Evolutionary conservation across 2,797 vertebrate species (phyloP).

Genomic region (Anisognathus igniventris): DNA sequence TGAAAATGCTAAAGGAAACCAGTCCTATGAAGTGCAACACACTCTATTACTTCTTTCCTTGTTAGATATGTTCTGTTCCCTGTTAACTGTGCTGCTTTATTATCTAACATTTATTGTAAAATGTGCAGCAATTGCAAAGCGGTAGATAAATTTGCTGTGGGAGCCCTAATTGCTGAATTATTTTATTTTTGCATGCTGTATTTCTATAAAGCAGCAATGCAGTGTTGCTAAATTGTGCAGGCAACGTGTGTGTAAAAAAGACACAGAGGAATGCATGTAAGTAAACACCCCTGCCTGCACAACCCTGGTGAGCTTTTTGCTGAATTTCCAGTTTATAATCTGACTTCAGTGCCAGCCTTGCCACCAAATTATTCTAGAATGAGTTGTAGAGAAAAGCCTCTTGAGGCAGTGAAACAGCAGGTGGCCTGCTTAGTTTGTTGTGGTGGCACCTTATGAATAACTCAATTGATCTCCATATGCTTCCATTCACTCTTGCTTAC

Average conservation of each 20-base stretch:
- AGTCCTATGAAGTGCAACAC: background rate
- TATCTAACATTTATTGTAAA: background rate
- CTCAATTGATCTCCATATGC: constrained; percentile 60
- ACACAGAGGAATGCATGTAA: background rate
- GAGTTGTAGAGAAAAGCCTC: constrained; percentile 19
- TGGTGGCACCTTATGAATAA: constrained; percentile 52
- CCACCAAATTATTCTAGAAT: constrained; percentile 57
- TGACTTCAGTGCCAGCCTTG: background rate
- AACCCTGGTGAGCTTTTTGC: background rate
- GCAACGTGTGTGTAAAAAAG: background rate
- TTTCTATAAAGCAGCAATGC: background rate
- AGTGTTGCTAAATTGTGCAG: background rate
- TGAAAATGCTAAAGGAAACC: background rate
- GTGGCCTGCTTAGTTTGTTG: constrained; percentile 51
- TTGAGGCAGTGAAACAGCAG: constrained; percentile 54
- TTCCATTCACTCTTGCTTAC: constrained; percentile 46
- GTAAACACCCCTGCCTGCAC: background rate
- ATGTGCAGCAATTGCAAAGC: background rate
- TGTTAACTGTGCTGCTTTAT: background rate
- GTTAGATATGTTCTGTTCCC: background rate
- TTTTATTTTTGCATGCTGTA: background rate
- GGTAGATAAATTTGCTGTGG: background rate
- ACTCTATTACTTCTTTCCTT: background rate
- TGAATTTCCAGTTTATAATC: background rate
- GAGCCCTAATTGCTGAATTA: background rate